A percentile compares a stretch with the other conserved stretches of the same genome.
Evolutionary conservation across 2,113 vertebrate genomes (phyloP).

Genomic region (Otocyon megalotis): DNA sequence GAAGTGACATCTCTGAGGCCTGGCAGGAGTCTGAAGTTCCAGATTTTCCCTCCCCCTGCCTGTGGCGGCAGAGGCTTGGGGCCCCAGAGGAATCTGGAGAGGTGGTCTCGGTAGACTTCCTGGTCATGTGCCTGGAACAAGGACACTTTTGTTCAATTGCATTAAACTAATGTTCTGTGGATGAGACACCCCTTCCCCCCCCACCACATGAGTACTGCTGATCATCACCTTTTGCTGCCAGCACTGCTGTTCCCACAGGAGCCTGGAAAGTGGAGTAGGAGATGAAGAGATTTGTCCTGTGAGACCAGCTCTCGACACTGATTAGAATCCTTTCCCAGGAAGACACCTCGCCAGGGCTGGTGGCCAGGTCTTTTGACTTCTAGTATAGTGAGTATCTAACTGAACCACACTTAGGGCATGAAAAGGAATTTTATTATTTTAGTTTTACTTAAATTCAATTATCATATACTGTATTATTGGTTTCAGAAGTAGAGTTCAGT

Average conservation of each 20-base stretch:
- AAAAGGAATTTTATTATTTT: background rate
- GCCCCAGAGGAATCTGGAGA: background rate
- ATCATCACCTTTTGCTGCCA: background rate
- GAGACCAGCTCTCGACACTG: background rate
- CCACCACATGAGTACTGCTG: fast-evolving
- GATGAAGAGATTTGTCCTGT: background rate
- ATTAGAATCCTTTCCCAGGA: background rate
- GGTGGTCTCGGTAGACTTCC: background rate
- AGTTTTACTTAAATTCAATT: no score
- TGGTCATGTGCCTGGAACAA: background rate
- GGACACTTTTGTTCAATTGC: no score
- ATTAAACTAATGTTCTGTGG: background rate
- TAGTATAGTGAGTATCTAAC: background rate
- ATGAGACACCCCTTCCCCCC: fast-evolving
- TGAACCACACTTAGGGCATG: background rate
- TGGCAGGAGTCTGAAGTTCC: background rate
- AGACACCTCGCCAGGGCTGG: background rate
- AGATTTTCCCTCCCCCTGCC: no score
- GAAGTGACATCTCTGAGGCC: background rate
- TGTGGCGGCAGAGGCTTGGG: background rate
- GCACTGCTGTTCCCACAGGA: background rate
- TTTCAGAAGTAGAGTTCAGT: no score
- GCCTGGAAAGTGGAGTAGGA: background rate
- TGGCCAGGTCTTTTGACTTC: background rate
- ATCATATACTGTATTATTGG: no score